phyloP scores from a whole-genome alignment of 2,113 vertebrate genomes.

The Euleptes europaea region DNA sequence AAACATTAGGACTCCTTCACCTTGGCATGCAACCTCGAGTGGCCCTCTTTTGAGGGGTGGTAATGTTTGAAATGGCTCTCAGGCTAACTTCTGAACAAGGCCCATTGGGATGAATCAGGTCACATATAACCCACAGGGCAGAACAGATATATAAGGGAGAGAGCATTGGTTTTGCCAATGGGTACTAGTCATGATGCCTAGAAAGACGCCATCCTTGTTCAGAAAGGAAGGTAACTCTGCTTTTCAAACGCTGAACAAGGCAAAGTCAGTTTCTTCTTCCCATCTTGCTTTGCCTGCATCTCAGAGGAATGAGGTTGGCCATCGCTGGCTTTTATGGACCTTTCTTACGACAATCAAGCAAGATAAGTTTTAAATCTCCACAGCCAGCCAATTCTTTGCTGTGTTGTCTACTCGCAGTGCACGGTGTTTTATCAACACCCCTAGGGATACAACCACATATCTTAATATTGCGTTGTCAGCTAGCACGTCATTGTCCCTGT shows the following conservation, averaged over 20 bases:
- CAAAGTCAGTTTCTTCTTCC: not conserved
- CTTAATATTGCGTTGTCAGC: not conserved
- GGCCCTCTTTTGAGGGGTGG: not conserved
- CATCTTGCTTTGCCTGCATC: not conserved
- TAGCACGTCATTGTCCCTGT: not conserved
- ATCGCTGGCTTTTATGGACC: not conserved
- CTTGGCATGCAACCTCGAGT: not conserved
- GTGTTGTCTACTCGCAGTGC: not conserved
- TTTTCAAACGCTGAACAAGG: not conserved
- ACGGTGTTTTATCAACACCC: not conserved
- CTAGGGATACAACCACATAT: not conserved
- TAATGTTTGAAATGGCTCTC: not conserved
- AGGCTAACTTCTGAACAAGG: not conserved
- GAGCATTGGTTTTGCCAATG: not conserved
- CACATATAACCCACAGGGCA: not conserved
- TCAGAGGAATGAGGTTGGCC: not conserved
- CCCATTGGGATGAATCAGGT: not conserved
- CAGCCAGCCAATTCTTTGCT: not conserved
- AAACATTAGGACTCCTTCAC: not conserved
- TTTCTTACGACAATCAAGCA: constrained; percentile 5
- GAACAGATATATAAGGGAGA: not conserved
- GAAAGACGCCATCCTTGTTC: not conserved
- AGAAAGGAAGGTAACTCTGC: not conserved
- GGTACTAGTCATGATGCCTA: not conserved
- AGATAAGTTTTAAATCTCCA: not conserved